Evolutionary conservation across 1,140 invertebrate species (phyloP).

Genomic region (Radopholus similis): DNA sequence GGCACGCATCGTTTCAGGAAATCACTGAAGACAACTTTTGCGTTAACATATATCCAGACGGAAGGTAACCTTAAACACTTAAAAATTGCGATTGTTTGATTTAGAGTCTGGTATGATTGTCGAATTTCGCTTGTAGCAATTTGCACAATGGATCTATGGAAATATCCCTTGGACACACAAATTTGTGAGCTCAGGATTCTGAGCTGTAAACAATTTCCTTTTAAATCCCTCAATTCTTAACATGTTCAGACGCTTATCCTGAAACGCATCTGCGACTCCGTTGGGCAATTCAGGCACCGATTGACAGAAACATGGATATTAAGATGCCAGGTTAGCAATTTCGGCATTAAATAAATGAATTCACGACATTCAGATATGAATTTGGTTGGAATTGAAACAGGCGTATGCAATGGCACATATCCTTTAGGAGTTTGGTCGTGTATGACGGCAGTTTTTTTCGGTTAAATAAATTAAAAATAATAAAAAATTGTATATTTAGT

Average conservation of each 20-base stretch:
- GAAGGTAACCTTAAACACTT: conserved; percentile 16
- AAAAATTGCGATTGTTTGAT: background rate
- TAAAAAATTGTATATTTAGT: conserved; percentile 2
- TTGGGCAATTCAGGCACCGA: conserved; percentile 56
- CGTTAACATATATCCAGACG: conserved; percentile 58
- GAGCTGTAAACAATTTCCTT: conserved; percentile 36
- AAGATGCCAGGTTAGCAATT: conserved; percentile 50
- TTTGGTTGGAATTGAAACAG: conserved; percentile 31
- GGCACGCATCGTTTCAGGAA: conserved; percentile 51
- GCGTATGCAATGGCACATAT: conserved; percentile 57
- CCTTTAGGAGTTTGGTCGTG: conserved; percentile 49
- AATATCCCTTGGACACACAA: conserved; percentile 56
- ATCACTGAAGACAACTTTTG: conserved; percentile 58
- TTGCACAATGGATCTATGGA: conserved; percentile 59
- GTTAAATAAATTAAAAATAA: conserved; percentile 12
- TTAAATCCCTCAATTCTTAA: conserved; percentile 2
- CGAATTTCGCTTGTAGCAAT: conserved; percentile 50
- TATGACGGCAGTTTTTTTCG: conserved; percentile 55
- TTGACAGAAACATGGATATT: conserved; percentile 55
- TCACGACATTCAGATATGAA: conserved; percentile 7
- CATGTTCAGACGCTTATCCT: conserved; percentile 54
- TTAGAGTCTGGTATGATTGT: conserved; percentile 55
- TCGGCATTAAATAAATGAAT: background rate
- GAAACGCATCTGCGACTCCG: conserved; percentile 50
- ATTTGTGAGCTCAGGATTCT: conserved; percentile 51